These are phyloP conservation scores for Lates japonicus DNA, from an alignment of 2,797 vertebrate species.

Conservation along the genomic window DNA sequence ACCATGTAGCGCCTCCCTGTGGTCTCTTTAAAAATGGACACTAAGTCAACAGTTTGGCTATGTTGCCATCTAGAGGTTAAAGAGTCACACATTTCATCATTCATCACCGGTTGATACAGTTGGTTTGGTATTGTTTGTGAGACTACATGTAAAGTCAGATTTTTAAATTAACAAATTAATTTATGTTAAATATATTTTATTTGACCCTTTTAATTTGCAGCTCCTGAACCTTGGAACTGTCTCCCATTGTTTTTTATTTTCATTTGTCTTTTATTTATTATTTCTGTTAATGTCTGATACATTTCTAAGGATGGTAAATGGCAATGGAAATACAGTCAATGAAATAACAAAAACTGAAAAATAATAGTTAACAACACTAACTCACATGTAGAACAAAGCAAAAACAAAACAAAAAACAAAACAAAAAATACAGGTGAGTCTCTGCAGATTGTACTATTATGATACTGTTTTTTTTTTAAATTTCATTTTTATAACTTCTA, in stretches of 20 bases:
- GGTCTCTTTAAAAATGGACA: background rate
- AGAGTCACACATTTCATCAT: background rate
- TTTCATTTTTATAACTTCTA: background rate
- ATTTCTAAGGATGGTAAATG: background rate
- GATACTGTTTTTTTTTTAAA: background rate
- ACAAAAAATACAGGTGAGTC: too few relatives aligned
- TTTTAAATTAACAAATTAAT: too few relatives aligned
- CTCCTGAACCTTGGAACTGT: background rate
- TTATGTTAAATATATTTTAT: background rate
- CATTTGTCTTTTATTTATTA: background rate
- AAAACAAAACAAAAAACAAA: too few relatives aligned
- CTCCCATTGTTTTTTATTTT: background rate
- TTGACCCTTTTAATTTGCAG: background rate
- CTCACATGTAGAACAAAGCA: too few relatives aligned
- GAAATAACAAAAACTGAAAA: background rate
- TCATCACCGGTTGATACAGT: background rate
- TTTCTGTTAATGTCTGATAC: background rate
- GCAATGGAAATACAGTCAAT: background rate
- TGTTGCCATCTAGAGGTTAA: constrained; percentile 64
- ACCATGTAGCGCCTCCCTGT: constrained; percentile 36
- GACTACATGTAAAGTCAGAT: background rate
- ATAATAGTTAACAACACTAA: too few relatives aligned
- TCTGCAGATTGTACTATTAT: too few relatives aligned
- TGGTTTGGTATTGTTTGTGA: background rate
- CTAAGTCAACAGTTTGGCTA: constrained; percentile 9